Evolutionary conservation across 2,113 vertebrate species (phyloP).

Genomic region (Mystacornis crossleyi): DNA sequence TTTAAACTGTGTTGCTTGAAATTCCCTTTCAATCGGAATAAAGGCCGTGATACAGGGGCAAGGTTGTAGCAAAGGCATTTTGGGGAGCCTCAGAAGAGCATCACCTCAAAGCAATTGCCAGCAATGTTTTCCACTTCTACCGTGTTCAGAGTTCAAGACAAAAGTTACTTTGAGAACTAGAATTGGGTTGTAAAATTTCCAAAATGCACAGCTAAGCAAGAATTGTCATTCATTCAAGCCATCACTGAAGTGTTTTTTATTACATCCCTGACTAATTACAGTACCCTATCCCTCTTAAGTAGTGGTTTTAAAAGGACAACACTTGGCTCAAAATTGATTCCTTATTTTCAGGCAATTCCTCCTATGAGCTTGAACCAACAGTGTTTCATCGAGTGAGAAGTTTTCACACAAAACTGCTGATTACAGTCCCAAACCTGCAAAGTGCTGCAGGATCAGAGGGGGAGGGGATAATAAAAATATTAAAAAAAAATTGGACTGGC

Average conservation of each 20-base stretch:
- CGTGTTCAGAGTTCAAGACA: background rate
- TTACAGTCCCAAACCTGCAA: background rate
- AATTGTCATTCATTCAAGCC: background rate
- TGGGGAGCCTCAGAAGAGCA: background rate
- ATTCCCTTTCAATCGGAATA: background rate
- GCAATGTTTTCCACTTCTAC: background rate
- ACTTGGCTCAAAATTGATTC: background rate
- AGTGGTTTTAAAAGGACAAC: background rate
- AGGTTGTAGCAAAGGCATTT: background rate
- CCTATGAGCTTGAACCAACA: background rate
- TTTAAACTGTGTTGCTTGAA: background rate
- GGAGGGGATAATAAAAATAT: background rate
- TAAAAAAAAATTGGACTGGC: background rate
- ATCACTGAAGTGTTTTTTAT: background rate
- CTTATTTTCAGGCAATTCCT: conserved; percentile 11
- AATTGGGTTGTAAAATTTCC: background rate
- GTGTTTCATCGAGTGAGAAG: background rate
- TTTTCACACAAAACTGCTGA: background rate
- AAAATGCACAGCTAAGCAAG: background rate
- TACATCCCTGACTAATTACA: background rate
- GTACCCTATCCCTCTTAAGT: background rate
- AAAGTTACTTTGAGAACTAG: background rate
- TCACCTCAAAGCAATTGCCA: background rate
- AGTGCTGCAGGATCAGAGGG: background rate
- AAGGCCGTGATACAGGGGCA: background rate